phyloP scores from a whole-genome alignment of 2,888 invertebrate species.

The Acanthoscelides obtectus region DNA sequence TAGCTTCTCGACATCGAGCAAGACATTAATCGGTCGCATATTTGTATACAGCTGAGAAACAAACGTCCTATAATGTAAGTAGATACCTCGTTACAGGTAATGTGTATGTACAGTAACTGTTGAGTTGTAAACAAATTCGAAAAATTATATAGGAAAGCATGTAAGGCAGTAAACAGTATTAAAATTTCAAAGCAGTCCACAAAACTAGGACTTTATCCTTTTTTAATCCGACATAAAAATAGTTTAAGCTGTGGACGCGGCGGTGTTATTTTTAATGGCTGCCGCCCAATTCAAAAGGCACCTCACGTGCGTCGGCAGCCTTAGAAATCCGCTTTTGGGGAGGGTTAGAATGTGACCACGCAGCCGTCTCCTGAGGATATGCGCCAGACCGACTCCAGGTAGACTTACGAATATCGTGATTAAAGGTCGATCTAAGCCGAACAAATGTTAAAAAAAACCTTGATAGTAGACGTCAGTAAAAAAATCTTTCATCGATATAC shows the following conservation, averaged over 20 bases:
- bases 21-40: too few relatives aligned
- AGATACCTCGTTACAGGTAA: too few relatives aligned
- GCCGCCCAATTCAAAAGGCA: not conserved
- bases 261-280: not conserved
- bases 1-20: too few relatives aligned
- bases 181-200: not conserved
- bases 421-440: too few relatives aligned
- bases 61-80: too few relatives aligned
- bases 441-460: too few relatives aligned
- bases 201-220: not conserved
- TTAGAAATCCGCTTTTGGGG: not conserved
- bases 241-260: not conserved
- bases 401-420: too few relatives aligned
- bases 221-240: not conserved
- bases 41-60: too few relatives aligned
- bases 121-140: too few relatives aligned
- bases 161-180: not conserved
- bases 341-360: not conserved
- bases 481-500: too few relatives aligned
- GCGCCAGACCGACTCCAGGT: not conserved
- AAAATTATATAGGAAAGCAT: not conserved
- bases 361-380: not conserved
- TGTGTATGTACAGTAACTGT: too few relatives aligned
- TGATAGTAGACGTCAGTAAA: too few relatives aligned
- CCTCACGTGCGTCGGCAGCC: not conserved